Base-by-base conservation (phyloP, 2,113 vertebrate species). In the Erythrocercus mccallii region DNA sequence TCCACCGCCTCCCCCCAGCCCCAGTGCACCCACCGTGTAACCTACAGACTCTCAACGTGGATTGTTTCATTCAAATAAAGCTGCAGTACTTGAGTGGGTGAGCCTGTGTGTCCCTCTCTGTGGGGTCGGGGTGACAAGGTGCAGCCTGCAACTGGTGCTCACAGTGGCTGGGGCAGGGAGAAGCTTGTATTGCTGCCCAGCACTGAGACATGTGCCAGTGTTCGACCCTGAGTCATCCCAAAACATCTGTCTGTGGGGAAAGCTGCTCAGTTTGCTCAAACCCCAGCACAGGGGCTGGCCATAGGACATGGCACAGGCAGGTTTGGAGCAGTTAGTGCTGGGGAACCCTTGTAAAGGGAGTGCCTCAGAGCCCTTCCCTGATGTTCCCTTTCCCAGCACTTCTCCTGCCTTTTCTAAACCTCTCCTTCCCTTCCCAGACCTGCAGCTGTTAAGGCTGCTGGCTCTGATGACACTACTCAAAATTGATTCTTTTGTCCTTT, bases 61-160 rank as follows among this genome's bases (percentile, higher is more conserved):
- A 96, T 94, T 97, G 90, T 95, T 96, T 96, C 84, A 94, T 95
- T 91, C 84, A 88, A 97, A 97, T 97, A 97, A 97, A 97, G 95
- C 96, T 97, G 97, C 95, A 97, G 93, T 96, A 96, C 92, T 95
- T 69, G 0, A 97, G 91, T 40, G 65, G 86, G 50, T 82, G 71
- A 88, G 92, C 50, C 76, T 83, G 60, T 2, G 86, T 96, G 95
- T 97, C 66, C 56, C 69, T 95, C 80, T 96, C 65, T 91, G 81
- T 51, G 1, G 5, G 76, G 48, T 37, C 0, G 19, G 70, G 77
- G n/a, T 73, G 88, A 27, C 4, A 5, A 50, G 47, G 22, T 27
- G 60, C 69, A 62, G 74, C 47, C 68, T 23, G 24, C 14, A 38
- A 5, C 12, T 35, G 51, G 35, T 60, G 56, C 50, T 83, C 25